Conservation (phyloP, 2,113 vertebrate species). For the Megaptera novaeangliae region DNA sequence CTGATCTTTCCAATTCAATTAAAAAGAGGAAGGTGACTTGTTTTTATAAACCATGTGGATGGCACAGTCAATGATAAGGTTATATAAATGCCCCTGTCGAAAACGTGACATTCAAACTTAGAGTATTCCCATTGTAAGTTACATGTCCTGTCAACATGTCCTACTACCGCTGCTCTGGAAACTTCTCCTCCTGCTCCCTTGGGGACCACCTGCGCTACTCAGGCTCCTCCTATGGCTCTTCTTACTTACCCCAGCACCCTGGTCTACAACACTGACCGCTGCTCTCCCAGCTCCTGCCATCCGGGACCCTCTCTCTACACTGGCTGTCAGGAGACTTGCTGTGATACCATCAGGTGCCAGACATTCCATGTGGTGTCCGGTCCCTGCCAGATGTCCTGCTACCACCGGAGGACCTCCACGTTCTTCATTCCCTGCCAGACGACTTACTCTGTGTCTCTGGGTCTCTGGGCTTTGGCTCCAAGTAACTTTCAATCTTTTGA, state of each 20-base stretch:
- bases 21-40: not conserved
- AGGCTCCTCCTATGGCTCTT: not conserved
- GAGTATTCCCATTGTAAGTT: not conserved
- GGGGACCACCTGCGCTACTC: not conserved
- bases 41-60: not conserved
- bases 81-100: not conserved
- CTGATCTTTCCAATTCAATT: not conserved
- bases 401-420: rapidly evolving
- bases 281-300: not conserved
- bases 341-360: not conserved
- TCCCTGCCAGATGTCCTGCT: not conserved
- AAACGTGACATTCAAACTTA: not conserved
- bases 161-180: slow-evolving; percentile 13
- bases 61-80: not conserved
- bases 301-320: not conserved
- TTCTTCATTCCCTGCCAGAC: not conserved
- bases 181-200: not conserved
- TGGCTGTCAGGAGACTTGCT: not conserved
- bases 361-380: not conserved
- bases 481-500: not conserved
- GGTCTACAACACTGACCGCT: not conserved
- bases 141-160: not conserved
- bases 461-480: not conserved
- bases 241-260: not conserved
- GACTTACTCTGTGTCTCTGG: not conserved